Evolutionary conservation across 2,888 invertebrate genomes (phyloP).

Genomic region (Ophion ventricosus): DNA sequence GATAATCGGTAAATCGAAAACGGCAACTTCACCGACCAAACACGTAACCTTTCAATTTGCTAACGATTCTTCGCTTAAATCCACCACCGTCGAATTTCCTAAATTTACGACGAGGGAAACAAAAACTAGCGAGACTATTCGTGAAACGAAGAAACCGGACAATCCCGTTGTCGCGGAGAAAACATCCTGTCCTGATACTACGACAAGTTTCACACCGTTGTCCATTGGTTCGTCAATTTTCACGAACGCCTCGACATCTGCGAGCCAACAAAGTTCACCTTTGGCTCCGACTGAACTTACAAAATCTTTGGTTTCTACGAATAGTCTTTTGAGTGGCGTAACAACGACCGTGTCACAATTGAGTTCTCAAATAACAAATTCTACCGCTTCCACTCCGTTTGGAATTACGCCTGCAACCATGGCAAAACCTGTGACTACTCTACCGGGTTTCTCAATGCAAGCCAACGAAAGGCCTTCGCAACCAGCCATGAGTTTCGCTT

Average conservation of each 20-base stretch:
- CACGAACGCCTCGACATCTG: constrained; percentile 8
- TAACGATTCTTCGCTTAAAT: constrained; percentile 31
- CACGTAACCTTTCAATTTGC: constrained; percentile 77
- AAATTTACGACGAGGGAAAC: constrained; percentile 4
- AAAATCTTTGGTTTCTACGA: constrained; percentile 9
- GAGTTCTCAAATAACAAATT: constrained; percentile 31
- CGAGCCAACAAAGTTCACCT: background rate
- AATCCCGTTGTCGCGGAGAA: constrained; percentile 10
- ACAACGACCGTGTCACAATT: constrained; percentile 23
- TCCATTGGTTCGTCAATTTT: constrained; percentile 36
- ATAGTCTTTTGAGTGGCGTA: background rate
- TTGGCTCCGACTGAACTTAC: background rate
- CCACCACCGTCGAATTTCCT: constrained; percentile 11
- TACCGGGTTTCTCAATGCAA: constrained; percentile 11
- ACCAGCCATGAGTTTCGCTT: constrained; percentile 47
- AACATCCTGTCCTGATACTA: background rate
- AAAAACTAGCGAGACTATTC: background rate
- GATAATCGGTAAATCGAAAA: constrained; percentile 70
- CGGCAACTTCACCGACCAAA: constrained; percentile 68
- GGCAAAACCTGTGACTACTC: background rate
- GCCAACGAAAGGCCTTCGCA: constrained; percentile 3
- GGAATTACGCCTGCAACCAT: constrained; percentile 10
- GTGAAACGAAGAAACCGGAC: constrained; percentile 24
- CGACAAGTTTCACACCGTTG: constrained; percentile 14
- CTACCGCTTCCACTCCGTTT: constrained; percentile 12